Percentiles rank a stretch among this genome's conserved stretches.
These are phyloP conservation scores for Rhodeus uyekii DNA, from an alignment of 2,797 vertebrate species.

Conservation along the genomic window DNA sequence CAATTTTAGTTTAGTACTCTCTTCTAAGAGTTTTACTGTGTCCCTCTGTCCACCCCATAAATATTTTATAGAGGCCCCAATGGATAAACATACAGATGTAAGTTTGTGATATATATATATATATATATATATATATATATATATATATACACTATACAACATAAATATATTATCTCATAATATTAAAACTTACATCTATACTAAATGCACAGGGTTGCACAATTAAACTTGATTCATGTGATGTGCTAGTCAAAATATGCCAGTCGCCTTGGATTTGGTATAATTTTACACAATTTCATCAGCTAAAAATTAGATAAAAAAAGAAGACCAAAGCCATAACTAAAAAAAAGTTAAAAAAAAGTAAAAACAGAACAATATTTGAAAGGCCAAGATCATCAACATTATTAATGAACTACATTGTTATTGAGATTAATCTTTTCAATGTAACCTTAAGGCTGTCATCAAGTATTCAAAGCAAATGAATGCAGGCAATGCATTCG, in stretches of 20 bases:
- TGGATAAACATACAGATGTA: no score
- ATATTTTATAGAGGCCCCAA: no score
- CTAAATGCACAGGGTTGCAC: no score
- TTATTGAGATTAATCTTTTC: neutral
- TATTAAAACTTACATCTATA: neutral
- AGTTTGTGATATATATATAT: no score
- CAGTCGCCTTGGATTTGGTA: neutral
- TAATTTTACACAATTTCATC: neutral
- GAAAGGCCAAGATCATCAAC: neutral
- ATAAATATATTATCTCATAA: neutral
- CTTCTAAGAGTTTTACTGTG: no score
- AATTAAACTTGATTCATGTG: no score
- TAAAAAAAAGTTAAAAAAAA: neutral
- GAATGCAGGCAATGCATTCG: conserved; percentile 13
- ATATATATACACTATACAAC: no score
- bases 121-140: no score
- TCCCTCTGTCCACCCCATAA: no score
- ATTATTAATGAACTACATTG: neutral
- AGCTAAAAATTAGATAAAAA: neutral
- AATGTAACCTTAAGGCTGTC: neutral
- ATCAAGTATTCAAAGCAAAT: conserved; percentile 25
- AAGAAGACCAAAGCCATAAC: neutral
- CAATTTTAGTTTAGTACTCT: no score
- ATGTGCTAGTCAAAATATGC: neutral
- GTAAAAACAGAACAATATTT: neutral